Conservation (phyloP, 2,888 invertebrate species). For the Sialis fuliginosa region DNA sequence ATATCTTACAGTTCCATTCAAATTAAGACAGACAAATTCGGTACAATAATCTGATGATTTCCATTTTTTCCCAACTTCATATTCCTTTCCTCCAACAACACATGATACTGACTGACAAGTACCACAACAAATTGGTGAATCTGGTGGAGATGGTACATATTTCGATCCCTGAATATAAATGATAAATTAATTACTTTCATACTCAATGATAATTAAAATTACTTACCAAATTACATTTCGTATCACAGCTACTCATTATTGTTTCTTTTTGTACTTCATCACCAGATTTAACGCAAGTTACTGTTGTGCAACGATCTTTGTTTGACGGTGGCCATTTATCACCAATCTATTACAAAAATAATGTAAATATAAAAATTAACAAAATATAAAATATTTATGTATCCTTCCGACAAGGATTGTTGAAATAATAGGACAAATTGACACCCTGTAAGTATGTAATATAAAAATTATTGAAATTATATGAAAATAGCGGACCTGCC, state of each 20-base stretch:
- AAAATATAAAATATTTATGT: neutral
- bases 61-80: slow-evolving; percentile 31
- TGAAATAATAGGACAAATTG: too few relatives aligned
- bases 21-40: slow-evolving; percentile 31
- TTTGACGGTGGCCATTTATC: slow-evolving; percentile 35
- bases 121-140: slow-evolving; percentile 38
- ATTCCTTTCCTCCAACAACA: slow-evolving; percentile 24
- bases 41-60: slow-evolving; percentile 34
- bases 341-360: slow-evolving; percentile 24
- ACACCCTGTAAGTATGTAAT: too few relatives aligned
- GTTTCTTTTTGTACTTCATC: slow-evolving; percentile 33
- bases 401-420: too few relatives aligned
- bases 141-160: slow-evolving; percentile 23
- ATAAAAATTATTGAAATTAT: too few relatives aligned
- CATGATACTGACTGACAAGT: slow-evolving; percentile 35
- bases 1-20: slow-evolving; percentile 26
- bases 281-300: slow-evolving; percentile 28
- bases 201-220: neutral
- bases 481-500: too few relatives aligned
- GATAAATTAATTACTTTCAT: neutral
- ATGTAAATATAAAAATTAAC: neutral
- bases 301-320: slow-evolving; percentile 33
- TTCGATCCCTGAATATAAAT: slow-evolving; percentile 32
- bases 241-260: slow-evolving; percentile 34
- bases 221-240: slow-evolving; percentile 21